Base-by-base conservation (phyloP, 1,140 invertebrate species). In the Drosophila lacteicornis region DNA sequence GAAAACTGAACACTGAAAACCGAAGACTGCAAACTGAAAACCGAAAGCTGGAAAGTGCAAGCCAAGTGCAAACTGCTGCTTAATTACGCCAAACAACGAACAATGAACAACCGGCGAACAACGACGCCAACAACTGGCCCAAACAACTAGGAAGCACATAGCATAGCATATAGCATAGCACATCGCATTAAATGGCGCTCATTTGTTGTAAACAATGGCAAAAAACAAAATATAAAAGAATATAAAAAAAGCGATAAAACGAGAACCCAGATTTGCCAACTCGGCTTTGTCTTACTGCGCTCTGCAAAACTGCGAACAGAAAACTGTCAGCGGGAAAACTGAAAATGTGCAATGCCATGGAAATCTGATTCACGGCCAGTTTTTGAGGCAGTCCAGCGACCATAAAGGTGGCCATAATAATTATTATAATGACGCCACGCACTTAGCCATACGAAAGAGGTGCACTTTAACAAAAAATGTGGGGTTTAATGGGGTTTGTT, bases 281-380 rank as follows among this genome's bases (percentile, higher is more conserved):
- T 30, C 51, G 61, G 56, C 55, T 66, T 84, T 67, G 58, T 63
- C 53, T 56, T 50, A 63, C 25, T 49, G 47, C 17, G 79, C 76
- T 83, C 86, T 74, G 84, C 79, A 75, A 66, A 75, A 74, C 60
- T 63, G 69, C 45, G 38, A 51, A 69, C 59, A 74, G 27, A 67
- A 77, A 77, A 62, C 33, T 66, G 60, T 51, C 45, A 47, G 50
- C 47, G 60, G 63, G 57, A 79, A 81, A 77, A 78, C 79, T 65
- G 53, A 87, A 86, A 88, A 88, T 79, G 81, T 88, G 84, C 84
- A 88, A 90, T 84, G 84, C 78, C 85, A 88, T 78, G 84, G 85
- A 90, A 88, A 88, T 88, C 80, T 88, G 84, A 88, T 88, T 88
- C 85, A 88, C 80, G 87, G 84, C 82, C 84, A 90, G 53, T 65